Conservation (phyloP, 2,888 invertebrate genomes). For the Adelognathus sp. region DNA sequence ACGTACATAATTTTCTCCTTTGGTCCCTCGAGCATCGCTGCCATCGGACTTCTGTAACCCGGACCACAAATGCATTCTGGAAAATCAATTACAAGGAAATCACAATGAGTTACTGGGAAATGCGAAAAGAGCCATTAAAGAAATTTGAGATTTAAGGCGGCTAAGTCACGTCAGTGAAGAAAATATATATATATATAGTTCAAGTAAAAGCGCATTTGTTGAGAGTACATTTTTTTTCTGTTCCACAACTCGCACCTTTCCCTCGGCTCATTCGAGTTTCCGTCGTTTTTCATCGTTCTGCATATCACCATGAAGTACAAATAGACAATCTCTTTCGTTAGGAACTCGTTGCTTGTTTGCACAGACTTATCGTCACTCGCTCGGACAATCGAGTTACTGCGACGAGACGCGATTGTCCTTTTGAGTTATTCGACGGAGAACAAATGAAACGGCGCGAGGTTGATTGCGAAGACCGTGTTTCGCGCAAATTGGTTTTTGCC, state of each 20-base stretch:
- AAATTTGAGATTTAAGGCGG: no score
- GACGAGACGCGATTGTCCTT: neutral
- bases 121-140: no score
- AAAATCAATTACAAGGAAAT: no score
- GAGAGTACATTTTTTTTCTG: no score
- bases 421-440: constrained; percentile 47
- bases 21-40: constrained; percentile 92
- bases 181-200: no score
- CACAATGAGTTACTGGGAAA: no score
- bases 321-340: neutral
- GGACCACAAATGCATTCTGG: constrained; percentile 83
- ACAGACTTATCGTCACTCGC: neutral
- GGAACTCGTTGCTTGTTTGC: neutral
- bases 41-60: constrained; percentile 90
- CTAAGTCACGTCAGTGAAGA: no score
- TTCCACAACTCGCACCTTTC: no score
- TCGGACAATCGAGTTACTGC: neutral
- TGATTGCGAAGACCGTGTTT: constrained; percentile 9
- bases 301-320: no score
- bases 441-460: constrained; percentile 7
- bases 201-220: no score
- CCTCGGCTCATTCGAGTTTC: neutral
- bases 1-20: constrained; percentile 94
- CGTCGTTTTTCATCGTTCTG: no score
- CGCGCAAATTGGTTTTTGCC: neutral